Percentiles rank a stretch among this genome's conserved stretches.
Evolutionary conservation across 37 sponge, comb jelly and placozoan species (phyloP).

Genomic region (Axinella damicornis): DNA sequence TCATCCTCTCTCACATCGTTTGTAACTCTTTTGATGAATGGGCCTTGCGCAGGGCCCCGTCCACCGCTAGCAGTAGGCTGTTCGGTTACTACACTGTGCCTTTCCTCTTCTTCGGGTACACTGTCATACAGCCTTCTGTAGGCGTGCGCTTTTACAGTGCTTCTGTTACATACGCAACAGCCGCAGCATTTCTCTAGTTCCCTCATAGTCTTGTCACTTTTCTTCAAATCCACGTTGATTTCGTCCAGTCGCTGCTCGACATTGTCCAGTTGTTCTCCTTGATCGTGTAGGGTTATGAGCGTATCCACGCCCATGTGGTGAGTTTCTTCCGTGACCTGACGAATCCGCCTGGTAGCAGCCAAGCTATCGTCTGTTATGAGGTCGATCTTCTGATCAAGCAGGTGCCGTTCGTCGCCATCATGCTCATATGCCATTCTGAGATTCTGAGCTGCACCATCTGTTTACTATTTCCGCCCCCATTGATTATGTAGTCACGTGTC

Average conservation of each 20-base stretch:
- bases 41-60: conserved; percentile 44
- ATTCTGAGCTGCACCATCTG: no score
- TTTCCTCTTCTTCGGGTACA: conserved; percentile 27
- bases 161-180: conserved; percentile 64
- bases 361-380: conserved; percentile 78
- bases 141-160: conserved; percentile 36
- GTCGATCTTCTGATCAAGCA: conserved; percentile 78
- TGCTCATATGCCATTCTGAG: no score
- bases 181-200: conserved; percentile 96
- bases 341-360: conserved; percentile 79
- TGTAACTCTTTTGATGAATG: conserved; percentile 80
- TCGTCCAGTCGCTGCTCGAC: conserved; percentile 90
- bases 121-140: conserved; percentile 86
- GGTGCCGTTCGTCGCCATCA: conserved; percentile 22
- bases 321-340: conserved; percentile 81
- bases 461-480: no score
- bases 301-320: conserved; percentile 85
- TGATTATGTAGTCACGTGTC: no score
- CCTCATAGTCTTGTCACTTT: conserved; percentile 82
- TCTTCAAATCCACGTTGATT: conserved; percentile 90
- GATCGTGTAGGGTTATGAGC: conserved; percentile 84
- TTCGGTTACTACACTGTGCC: conserved; percentile 41
- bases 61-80: conserved; percentile 38
- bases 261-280: conserved; percentile 96
- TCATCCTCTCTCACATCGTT: conserved; percentile 94